These are phyloP conservation scores for Psittacula echo DNA, from an alignment of 2,797 vertebrate species.

Conservation along the genomic window DNA sequence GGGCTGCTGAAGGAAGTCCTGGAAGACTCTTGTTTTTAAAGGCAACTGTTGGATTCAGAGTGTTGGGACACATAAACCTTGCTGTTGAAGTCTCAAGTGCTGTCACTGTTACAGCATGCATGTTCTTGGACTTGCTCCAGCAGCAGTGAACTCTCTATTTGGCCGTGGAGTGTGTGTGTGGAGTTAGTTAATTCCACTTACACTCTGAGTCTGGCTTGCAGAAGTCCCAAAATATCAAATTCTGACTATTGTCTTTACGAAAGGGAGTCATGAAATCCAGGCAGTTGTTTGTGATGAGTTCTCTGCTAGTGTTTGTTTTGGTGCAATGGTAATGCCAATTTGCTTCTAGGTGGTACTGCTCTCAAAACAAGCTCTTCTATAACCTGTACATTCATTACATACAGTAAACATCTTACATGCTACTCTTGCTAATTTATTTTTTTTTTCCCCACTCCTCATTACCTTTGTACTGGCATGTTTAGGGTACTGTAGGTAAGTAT, in stretches of 20 bases:
- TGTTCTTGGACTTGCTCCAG: accelerated
- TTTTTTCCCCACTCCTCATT: not conserved
- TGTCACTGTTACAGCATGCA: not conserved
- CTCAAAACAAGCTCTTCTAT: not conserved
- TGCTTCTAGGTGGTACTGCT: not conserved
- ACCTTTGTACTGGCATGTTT: not conserved
- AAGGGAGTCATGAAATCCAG: not conserved
- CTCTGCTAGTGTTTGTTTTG: not conserved
- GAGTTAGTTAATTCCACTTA: not conserved
- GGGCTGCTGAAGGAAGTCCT: not conserved
- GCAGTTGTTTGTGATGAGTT: accelerated
- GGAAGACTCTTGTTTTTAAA: not conserved
- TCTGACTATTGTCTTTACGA: not conserved
- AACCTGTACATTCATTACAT: not conserved
- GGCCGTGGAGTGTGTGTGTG: accelerated
- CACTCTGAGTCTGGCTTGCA: not conserved
- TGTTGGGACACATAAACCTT: not conserved
- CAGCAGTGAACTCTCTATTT: not conserved
- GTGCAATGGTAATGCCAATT: not conserved
- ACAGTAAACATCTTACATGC: not conserved
- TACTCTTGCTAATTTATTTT: not conserved
- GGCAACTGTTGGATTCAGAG: not conserved
- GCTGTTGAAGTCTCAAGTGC: not conserved
- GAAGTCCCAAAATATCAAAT: not conserved
- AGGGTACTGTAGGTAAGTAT: not conserved